Percentiles rank a stretch among this genome's conserved stretches.
Conservation (phyloP, 2,797 vertebrate genomes). For the Paedocypris micromegethes region DNA sequence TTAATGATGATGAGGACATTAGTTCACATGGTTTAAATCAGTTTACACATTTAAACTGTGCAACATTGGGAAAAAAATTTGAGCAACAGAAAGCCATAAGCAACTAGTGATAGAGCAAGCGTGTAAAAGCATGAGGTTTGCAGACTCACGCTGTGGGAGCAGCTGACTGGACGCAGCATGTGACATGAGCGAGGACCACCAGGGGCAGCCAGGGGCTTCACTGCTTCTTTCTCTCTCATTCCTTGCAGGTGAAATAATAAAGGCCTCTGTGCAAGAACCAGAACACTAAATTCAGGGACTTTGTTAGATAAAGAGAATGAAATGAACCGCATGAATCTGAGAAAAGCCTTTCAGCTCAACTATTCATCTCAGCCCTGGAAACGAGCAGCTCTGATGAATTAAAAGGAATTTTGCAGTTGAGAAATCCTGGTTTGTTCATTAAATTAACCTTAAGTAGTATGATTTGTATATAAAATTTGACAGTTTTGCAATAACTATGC, state of each 20-base stretch:
- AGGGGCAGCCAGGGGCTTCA: slow-evolving; percentile 29
- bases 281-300: not conserved
- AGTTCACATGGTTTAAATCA: too few relatives aligned
- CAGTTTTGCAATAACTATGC: too few relatives aligned
- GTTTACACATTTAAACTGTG: too few relatives aligned
- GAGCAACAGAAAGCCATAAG: not conserved
- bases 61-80: not conserved
- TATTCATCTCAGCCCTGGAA: not conserved
- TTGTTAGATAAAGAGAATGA: slow-evolving; percentile 11
- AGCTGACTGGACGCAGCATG: slow-evolving; percentile 21
- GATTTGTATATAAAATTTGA: too few relatives aligned
- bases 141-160: slow-evolving; percentile 3
- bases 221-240: slow-evolving; percentile 45
- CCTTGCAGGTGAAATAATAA: slow-evolving; percentile 68
- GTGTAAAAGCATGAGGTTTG: not conserved
- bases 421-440: too few relatives aligned
- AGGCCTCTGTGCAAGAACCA: slow-evolving; percentile 32
- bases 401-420: too few relatives aligned
- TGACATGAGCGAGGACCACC: slow-evolving; percentile 9
- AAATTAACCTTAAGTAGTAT: too few relatives aligned
- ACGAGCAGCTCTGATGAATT: too few relatives aligned
- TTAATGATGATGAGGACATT: too few relatives aligned
- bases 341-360: not conserved
- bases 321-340: slow-evolving; percentile 8
- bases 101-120: slow-evolving; percentile 1